These are phyloP conservation scores for Stratiomys singularior DNA, from an alignment of 2,888 invertebrate genomes.

Conservation along the genomic window DNA sequence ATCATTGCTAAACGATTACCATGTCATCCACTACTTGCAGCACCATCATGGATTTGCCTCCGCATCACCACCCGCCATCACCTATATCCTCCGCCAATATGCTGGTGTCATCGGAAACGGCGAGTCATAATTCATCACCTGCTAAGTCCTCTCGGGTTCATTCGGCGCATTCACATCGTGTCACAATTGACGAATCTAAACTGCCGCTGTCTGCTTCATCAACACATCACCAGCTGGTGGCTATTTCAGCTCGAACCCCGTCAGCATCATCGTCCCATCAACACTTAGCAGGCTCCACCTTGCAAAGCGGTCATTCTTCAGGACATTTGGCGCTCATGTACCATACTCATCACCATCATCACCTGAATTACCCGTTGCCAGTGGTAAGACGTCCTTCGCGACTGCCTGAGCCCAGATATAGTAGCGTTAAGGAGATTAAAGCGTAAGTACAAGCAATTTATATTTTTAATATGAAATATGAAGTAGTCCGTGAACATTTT, in stretches of 20 bases:
- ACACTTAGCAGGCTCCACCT: slow-evolving; percentile 37
- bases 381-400: slow-evolving; percentile 63
- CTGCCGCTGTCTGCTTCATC: slow-evolving; percentile 60
- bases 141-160: slow-evolving; percentile 63
- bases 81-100: slow-evolving; percentile 80
- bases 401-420: slow-evolving; percentile 52
- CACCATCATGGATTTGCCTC: slow-evolving; percentile 54
- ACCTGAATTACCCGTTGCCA: slow-evolving; percentile 64
- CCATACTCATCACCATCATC: slow-evolving; percentile 62
- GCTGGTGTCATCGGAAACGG: slow-evolving; percentile 79
- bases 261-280: slow-evolving; percentile 48
- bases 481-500: too few relatives aligned
- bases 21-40: slow-evolving; percentile 52
- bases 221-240: slow-evolving; percentile 58
- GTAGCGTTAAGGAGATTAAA: slow-evolving; percentile 59
- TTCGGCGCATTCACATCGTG: slow-evolving; percentile 63
- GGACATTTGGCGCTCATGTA: slow-evolving; percentile 64
- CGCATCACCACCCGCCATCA: slow-evolving; percentile 72
- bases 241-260: slow-evolving; percentile 48
- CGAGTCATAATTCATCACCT: slow-evolving; percentile 76
- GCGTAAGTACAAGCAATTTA: slow-evolving; percentile 59
- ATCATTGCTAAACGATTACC: neutral
- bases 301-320: slow-evolving; percentile 57
- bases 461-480: too few relatives aligned
- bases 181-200: slow-evolving; percentile 64